Evolutionary conservation across 1,140 invertebrate species (phyloP), one percentile per base, ranked within the genome.

Genomic region (Drosophila neocordata): DNA sequence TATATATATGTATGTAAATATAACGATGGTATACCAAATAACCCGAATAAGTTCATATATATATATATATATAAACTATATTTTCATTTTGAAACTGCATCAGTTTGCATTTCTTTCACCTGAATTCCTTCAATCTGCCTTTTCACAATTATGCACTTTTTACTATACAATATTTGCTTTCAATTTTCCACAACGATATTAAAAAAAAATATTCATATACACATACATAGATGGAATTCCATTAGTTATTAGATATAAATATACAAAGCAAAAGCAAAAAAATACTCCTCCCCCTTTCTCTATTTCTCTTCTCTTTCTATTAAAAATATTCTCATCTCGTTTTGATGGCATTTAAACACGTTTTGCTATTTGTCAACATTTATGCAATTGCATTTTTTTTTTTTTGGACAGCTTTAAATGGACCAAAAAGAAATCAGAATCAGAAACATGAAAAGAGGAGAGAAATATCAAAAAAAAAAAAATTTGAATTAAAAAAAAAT

Each of bases 41-140:
- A 11, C 15, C 18, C 65, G 31, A 35, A 13, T 2, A 4, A 2
- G 1, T 5, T 22, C n/a, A 52, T 20, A 41, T 41, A 38, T 34
- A 35, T 41, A 41, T 5, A 2, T 48, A 20, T 18, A 6, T 11
- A 48, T 4, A 38, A 15, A 38, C 18, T 35, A 58, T 65, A 69
- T 78, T 79, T 79, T 63, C 70, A 67, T 75, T 79, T 79, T 44
- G 67, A 44, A 57, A 65, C 62, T 51, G 51, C 27, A 27, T 27
- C 38, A 11, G 35, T 22, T 61, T 44, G 24, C 52, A 34, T 66
- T 69, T 58, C 55, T 55, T 65, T 65, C 56, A 56, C 27, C 37
- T 31, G n/a, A 11, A 56, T 34, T 55, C 55, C 11, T 41, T 52
- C 13, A 18, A 9, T n/a, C 22, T 53, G 7, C 13, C 31, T 53